Evolutionary conservation across 2,113 vertebrate species (phyloP).

Genomic region (Micromys minutus): DNA sequence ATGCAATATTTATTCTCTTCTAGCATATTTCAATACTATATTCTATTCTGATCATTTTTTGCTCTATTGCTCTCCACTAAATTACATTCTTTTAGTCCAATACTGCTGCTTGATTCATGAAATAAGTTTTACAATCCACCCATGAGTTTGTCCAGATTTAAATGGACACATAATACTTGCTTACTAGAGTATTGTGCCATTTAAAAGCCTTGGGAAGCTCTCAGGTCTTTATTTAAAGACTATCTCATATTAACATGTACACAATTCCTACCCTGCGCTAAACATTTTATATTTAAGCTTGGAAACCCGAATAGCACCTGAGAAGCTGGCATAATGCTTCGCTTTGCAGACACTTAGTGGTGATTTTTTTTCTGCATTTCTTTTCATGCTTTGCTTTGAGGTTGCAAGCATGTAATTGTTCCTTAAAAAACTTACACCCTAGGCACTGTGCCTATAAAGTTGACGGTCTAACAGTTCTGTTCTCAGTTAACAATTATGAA

Average conservation of each 20-base stretch:
- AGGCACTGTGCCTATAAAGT: slow-evolving; percentile 54
- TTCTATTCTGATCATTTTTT: neutral
- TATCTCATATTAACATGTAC: slow-evolving; percentile 25
- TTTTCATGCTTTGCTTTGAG: slow-evolving; percentile 61
- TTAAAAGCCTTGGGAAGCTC: slow-evolving; percentile 5
- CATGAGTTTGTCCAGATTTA: slow-evolving; percentile 16
- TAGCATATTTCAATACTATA: slow-evolving; percentile 24
- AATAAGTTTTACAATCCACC: slow-evolving; percentile 33
- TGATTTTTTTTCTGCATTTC: slow-evolving; percentile 47
- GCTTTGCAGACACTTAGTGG: slow-evolving; percentile 32
- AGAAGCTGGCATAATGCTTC: slow-evolving; percentile 16
- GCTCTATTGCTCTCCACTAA: neutral
- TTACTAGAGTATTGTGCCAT: slow-evolving; percentile 22
- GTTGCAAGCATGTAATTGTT: slow-evolving; percentile 49
- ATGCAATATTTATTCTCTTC: slow-evolving; percentile 18
- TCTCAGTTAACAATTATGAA: slow-evolving; percentile 66
- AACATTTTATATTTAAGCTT: slow-evolving; percentile 49
- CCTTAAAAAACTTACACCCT: slow-evolving; percentile 47
- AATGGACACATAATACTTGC: slow-evolving; percentile 14
- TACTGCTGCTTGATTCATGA: neutral
- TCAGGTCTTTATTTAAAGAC: neutral
- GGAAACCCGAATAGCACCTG: neutral
- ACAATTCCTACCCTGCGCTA: neutral
- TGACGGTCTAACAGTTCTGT: slow-evolving; percentile 35
- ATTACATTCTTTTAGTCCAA: slow-evolving; percentile 6